These are phyloP conservation scores for Poecilia velifera DNA, from an alignment of 2,797 vertebrate genomes.

Conservation along the genomic window DNA sequence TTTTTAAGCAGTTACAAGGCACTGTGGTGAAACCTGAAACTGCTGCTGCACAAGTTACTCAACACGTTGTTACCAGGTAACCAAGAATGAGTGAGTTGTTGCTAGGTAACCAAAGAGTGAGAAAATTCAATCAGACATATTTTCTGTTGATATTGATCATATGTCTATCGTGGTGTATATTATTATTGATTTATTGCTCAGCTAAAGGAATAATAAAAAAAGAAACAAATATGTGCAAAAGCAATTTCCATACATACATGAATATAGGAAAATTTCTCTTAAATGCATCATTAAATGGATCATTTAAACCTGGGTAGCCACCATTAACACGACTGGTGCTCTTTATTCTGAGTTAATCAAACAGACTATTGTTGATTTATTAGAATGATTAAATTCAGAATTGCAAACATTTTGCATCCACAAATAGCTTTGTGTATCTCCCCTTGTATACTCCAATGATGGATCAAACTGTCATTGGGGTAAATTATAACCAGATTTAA, in stretches of 20 bases:
- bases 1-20: too few species aligned
- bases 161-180: too few species aligned
- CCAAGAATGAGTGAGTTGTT: too few species aligned
- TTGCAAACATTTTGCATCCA: neutral
- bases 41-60: too few species aligned
- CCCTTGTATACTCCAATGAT: neutral
- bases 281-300: neutral
- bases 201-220: neutral
- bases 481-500: neutral
- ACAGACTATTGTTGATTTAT: neutral
- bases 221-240: neutral
- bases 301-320: neutral
- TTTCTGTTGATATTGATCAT: too few species aligned
- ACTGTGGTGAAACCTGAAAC: too few species aligned
- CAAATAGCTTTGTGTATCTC: neutral
- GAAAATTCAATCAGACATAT: too few species aligned
- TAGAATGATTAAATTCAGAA: neutral
- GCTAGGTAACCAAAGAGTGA: too few species aligned
- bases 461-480: neutral
- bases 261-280: neutral
- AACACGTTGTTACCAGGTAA: too few species aligned
- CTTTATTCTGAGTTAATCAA: neutral
- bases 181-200: too few species aligned
- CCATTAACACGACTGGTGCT: neutral
- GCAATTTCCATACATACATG: neutral